Base-by-base conservation (phyloP, 2,888 invertebrate species). In the Drosophila maculinotata region DNA sequence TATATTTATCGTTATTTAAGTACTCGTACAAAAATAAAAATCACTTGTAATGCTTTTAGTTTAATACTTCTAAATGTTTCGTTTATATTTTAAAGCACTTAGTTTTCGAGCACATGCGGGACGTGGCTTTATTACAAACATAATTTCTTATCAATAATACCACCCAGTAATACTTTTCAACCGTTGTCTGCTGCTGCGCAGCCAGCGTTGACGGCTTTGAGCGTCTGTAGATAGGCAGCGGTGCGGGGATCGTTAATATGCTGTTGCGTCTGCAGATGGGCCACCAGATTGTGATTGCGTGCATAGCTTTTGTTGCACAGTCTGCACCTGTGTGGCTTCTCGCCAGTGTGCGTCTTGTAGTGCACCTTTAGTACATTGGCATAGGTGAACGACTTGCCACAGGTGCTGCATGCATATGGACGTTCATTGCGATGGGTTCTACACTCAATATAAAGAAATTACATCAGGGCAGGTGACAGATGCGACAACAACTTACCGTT, bases 391-490 rank as follows among this genome's bases (percentile, higher is more conserved):
- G 82, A 85, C 75, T 92, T 92, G 3, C 89, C 91, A 56, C 91
- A 92, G 0, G 89, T 89, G 26, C 82, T 80, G 38, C 91, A 91
- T 12, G 68, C 74, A 58, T 90, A 91, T 4, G 89, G 91, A 26
- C 91, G 82, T 58, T 91, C 91, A 59, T 91, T 90, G 2, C 91
- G 90, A 72, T 91, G 91, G 0, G 89, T 89, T 65, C 91, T 91
- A 49, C 0, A 12, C 28, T 8, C 10, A 1, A 23, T 20, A 4
- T 31, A 15, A 0, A 20, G 0, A 1, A 2, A 20, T 20, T 26
- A 7, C 2, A 38, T 9, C 14, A 30, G 3, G 7, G 12, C 9
- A 36, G 10, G 0, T 10, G 5, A 3, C 6, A 23, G 4, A 10
- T 7, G 1, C 1, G 1, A n/a, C 6, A 10, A 9, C 6, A 8